A percentile compares a stretch with the other conserved stretches of the same genome.
Conservation (phyloP, 2,113 vertebrate species). For the Helogale parvula region DNA sequence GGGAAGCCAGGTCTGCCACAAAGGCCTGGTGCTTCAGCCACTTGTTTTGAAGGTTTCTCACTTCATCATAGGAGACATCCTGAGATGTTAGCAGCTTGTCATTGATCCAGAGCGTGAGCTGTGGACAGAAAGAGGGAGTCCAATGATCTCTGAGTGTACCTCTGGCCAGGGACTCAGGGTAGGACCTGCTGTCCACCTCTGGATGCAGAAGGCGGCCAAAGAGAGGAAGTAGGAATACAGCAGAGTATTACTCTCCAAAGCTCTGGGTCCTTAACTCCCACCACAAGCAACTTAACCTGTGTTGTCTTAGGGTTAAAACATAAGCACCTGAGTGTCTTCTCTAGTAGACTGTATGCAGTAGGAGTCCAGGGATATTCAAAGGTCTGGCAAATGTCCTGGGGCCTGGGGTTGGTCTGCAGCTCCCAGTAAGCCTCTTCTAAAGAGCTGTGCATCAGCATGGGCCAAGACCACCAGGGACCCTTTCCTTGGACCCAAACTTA, state of each 20-base stretch:
- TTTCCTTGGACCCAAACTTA: not conserved
- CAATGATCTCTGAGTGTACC: not conserved
- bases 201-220: not conserved
- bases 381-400: not conserved
- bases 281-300: not conserved
- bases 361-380: not conserved
- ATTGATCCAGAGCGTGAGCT: slow-evolving; percentile 96
- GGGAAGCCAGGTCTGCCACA: slow-evolving; percentile 94
- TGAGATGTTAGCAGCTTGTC: slow-evolving; percentile 97
- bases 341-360: not conserved
- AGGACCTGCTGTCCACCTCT: not conserved
- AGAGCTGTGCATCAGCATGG: not conserved
- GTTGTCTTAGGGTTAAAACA: not conserved
- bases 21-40: slow-evolving; percentile 98
- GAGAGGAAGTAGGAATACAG: not conserved
- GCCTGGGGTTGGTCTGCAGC: not conserved
- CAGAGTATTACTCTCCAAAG: not conserved
- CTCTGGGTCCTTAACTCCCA: not conserved
- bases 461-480: not conserved
- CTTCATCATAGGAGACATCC: slow-evolving; percentile 93
- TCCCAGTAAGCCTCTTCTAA: not conserved
- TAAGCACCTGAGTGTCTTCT: not conserved
- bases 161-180: not conserved
- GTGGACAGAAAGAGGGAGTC: not conserved
- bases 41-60: slow-evolving; percentile 93